Evolutionary conservation across 2,113 vertebrate genomes (phyloP), one percentile per base, ranked within the genome.

Genomic region (Oenanthe melanoleuca): DNA sequence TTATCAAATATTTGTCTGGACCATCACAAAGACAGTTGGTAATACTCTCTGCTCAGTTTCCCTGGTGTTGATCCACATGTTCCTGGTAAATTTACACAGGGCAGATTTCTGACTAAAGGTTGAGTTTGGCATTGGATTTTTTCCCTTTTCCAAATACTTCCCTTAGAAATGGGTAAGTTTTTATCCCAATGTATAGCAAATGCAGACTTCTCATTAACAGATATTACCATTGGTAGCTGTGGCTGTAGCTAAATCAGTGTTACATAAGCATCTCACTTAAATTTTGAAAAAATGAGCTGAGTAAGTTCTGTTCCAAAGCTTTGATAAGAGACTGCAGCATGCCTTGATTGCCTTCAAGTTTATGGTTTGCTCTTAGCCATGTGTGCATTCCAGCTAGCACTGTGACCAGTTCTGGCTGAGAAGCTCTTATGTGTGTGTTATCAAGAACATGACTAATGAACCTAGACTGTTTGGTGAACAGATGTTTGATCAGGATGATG

Each of bases 81-180:
- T 88, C 29, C 52, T 37, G 86, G 57, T 70, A 77, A 77, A 77
- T 89, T 77, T 77, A 56, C 88, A 77, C 40, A 77, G 63, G 49
- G 31, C 19, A 50, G 64, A 50, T 70, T 50, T 56, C 49, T 77
- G 88, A 70, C 64, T 83, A 86, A 92, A 92, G 82, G 75, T 86
- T 89, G 72, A 66, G 26, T 59, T 80, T 94, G 88, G 42, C 64
- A 38, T 16, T 50, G 67, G 29, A 31, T 83, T 86, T 80, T 11
- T 50, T 69, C 61, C n/a, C 33, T 67, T 89, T 70, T 72, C n/a
- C 42, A 70, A 61, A 42, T 80, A 60, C 7, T 29, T 89, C 11
- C 12, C 44, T 64, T 86, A 66, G 50, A 92, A 73, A 33, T 45
- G 14, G 42, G 31, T 84, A 37, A 60, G 52, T 72, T 95, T 94